Conservation (phyloP, 2,797 vertebrate genomes). For the Ceryle rudis region DNA sequence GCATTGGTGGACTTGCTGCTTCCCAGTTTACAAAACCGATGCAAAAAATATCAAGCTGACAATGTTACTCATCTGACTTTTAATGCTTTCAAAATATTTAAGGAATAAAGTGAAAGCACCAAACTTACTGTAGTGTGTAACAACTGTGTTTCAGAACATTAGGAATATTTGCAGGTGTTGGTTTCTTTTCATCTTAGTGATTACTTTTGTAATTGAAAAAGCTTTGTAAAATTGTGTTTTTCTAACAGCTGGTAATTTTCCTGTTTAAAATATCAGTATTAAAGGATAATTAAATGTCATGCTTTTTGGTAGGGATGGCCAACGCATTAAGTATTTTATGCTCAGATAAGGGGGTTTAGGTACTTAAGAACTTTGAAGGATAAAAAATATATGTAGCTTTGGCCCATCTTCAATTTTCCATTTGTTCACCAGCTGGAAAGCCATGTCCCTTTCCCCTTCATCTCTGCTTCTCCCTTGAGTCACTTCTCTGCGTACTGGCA, state of each 20-base stretch:
- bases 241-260: not conserved
- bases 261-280: not conserved
- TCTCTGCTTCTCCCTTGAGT: not conserved
- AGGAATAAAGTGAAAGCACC: not conserved
- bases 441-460: not conserved
- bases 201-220: not conserved
- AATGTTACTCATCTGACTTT: not conserved
- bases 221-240: not conserved
- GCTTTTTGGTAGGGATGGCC: not conserved
- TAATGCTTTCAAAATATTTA: slow-evolving; percentile 50
- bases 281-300: not conserved
- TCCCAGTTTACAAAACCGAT: slow-evolving; percentile 27
- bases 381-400: not conserved
- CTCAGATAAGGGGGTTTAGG: not conserved
- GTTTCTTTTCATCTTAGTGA: not conserved
- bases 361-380: not conserved
- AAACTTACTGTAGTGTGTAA: not conserved
- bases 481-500: not conserved
- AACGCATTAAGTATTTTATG: not conserved
- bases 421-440: not conserved
- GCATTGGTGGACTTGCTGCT: not conserved
- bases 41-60: slow-evolving; percentile 22
- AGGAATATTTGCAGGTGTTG: not conserved
- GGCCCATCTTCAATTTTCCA: not conserved
- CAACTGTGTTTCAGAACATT: not conserved